These are phyloP conservation scores for Phrynocephalus vlangalii DNA, from an alignment of 2,797 vertebrate species.

Conservation along the genomic window DNA sequence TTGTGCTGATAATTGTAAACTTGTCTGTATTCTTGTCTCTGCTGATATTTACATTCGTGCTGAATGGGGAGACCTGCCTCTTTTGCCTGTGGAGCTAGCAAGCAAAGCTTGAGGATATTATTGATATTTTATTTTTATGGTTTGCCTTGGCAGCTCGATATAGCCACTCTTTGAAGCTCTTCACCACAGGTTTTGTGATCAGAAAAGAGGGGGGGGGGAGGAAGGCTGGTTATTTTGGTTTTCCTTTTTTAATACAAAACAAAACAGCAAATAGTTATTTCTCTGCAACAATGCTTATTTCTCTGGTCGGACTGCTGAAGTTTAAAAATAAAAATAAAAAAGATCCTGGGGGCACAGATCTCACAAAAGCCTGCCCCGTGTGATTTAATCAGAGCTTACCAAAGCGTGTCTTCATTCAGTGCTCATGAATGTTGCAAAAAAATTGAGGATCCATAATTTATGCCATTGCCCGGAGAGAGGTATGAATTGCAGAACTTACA, in stretches of 20 bases:
- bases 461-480: slow-evolving; percentile 49
- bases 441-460: slow-evolving; percentile 51
- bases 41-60: background rate
- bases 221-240: slow-evolving; percentile 2
- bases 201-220: background rate
- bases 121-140: slow-evolving; percentile 50
- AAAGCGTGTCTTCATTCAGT: slow-evolving; percentile 42
- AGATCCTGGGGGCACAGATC: slow-evolving; percentile 36
- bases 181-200: slow-evolving; percentile 9
- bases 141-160: slow-evolving; percentile 5
- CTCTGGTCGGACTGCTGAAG: background rate
- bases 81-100: background rate
- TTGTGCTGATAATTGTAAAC: background rate
- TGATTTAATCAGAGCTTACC: slow-evolving; percentile 36
- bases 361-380: background rate
- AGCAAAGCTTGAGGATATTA: slow-evolving; percentile 23
- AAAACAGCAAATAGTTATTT: slow-evolving; percentile 1
- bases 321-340: slow-evolving; percentile 3
- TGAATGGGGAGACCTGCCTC: background rate
- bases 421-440: slow-evolving; percentile 49
- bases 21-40: background rate
- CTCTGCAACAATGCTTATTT: fast-evolving
- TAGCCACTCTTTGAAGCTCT: slow-evolving; percentile 11
- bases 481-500: slow-evolving; percentile 46
- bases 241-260: background rate